These are phyloP conservation scores for Malthinus seriepunctatus DNA, from an alignment of 2,888 invertebrate species.

Conservation along the genomic window DNA sequence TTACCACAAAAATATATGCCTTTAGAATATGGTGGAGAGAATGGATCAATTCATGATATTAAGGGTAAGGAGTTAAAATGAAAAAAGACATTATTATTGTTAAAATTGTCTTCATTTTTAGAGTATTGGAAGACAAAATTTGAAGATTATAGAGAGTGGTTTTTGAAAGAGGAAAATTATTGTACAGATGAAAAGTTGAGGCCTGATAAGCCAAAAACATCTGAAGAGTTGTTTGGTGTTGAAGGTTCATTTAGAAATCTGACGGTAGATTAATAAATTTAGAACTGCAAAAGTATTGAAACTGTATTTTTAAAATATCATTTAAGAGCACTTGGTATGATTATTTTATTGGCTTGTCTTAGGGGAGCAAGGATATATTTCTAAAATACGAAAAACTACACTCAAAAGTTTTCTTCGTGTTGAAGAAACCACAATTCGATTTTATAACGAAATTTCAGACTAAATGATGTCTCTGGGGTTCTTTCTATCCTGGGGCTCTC, in stretches of 20 bases:
- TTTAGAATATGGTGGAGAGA: not conserved
- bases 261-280: no score
- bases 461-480: no score
- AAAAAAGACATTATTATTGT: not conserved
- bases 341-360: no score
- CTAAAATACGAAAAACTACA: no score
- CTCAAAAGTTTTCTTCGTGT: no score
- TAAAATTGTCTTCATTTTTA: not conserved
- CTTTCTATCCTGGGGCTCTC: no score
- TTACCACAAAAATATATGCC: not conserved
- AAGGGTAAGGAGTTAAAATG: not conserved
- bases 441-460: no score
- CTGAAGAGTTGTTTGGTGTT: not conserved
- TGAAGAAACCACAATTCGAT: no score
- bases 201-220: not conserved
- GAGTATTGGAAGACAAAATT: constrained; percentile 8
- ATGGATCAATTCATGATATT: not conserved
- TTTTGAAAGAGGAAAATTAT: not conserved
- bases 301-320: no score
- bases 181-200: not conserved
- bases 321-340: no score
- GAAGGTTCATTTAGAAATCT: not conserved
- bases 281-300: no score
- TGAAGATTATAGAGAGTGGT: constrained; percentile 3
- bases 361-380: no score